Conservation (phyloP, 2,888 invertebrate genomes). For the Rhynchonema sp. region DNA sequence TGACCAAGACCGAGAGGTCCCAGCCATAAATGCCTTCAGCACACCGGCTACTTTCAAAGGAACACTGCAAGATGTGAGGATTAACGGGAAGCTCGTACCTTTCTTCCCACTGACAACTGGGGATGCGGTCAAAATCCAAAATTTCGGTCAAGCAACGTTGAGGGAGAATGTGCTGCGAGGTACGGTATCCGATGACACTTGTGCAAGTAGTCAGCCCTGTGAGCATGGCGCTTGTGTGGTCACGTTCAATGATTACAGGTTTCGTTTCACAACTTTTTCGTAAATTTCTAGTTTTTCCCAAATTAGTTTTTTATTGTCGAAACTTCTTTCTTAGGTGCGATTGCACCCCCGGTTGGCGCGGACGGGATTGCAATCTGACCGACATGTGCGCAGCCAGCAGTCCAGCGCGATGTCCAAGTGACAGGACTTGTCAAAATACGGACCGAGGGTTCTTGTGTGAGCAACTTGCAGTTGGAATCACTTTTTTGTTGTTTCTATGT, state of each 20-base stretch:
- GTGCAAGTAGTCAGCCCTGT: conserved; percentile 44
- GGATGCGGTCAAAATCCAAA: neutral
- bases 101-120: conserved; percentile 11
- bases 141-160: neutral
- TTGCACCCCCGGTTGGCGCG: neutral
- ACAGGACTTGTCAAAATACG: neutral
- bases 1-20: neutral
- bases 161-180: conserved; percentile 1
- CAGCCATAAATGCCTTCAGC: neutral
- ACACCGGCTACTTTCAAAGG: conserved; percentile 10
- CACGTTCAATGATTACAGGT: conserved; percentile 7
- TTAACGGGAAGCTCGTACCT: conserved; percentile 17
- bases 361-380: neutral
- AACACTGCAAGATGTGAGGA: conserved; percentile 23
- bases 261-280: no score
- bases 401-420: neutral
- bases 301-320: no score
- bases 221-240: conserved; percentile 52
- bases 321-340: neutral
- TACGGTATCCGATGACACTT: conserved; percentile 4
- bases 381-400: neutral
- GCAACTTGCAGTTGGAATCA: no score
- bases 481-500: no score
- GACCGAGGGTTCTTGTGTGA: neutral
- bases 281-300: no score